phyloP scores from a whole-genome alignment of 2,797 vertebrate species.

The Erpetoichthys calabaricus region DNA sequence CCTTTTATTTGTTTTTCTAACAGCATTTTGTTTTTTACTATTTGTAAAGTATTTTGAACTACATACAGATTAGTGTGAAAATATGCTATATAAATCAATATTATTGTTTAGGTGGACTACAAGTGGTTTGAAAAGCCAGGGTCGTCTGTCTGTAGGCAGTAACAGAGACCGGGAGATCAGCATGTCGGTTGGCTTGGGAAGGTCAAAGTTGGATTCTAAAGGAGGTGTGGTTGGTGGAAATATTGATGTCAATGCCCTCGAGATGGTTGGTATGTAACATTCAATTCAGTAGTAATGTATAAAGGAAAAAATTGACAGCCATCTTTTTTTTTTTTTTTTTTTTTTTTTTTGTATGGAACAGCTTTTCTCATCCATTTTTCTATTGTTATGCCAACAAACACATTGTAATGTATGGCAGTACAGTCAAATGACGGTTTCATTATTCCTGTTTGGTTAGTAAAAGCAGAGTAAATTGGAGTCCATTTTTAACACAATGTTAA shows the following conservation, averaged over 20 bases:
- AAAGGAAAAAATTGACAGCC: neutral
- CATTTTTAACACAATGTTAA: too few species aligned
- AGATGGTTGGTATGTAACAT: conserved; percentile 93
- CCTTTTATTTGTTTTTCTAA: neutral
- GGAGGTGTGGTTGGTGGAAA: conserved; percentile 96
- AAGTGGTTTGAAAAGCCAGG: conserved; percentile 94
- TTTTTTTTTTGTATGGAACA: rapidly evolving
- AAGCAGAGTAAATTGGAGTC: too few species aligned
- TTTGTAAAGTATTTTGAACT: neutral
- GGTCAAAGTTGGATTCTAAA: conserved; percentile 93
- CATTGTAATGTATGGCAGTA: too few species aligned
- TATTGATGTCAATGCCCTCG: conserved; percentile 92
- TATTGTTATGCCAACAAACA: too few species aligned
- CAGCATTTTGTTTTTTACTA: neutral
- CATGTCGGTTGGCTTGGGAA: conserved; percentile 91
- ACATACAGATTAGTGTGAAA: too few species aligned
- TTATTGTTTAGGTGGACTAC: conserved; percentile 76
- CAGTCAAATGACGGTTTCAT: too few species aligned
- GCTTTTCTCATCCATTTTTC: neutral
- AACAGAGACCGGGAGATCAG: conserved; percentile 92
- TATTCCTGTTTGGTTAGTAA: too few species aligned
- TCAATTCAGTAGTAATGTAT: neutral
- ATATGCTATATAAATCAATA: neutral
- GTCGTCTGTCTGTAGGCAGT: conserved; percentile 89
- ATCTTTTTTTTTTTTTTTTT: neutral